Evolutionary conservation across 1,140 invertebrate species (phyloP).

Genomic region (Macrocentrus cingulum): DNA sequence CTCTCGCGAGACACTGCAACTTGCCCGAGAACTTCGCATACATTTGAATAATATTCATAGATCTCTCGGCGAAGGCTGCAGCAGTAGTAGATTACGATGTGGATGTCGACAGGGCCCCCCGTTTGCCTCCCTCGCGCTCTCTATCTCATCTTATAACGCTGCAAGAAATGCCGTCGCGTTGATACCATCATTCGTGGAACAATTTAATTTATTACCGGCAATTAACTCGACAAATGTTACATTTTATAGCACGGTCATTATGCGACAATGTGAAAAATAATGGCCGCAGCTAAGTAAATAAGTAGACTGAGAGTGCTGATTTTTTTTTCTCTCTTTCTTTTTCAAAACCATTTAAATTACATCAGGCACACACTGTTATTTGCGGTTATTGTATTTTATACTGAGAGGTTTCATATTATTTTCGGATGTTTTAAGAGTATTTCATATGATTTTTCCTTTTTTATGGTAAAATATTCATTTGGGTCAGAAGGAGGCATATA

Average conservation of each 20-base stretch:
- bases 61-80: constrained; percentile 1
- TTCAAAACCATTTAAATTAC: too few relatives aligned
- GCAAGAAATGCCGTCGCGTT: background rate
- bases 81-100: constrained; percentile 14
- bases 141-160: constrained; percentile 3
- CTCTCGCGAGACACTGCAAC: constrained; percentile 10
- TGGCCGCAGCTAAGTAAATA: background rate
- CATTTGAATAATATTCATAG: constrained; percentile 24
- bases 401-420: too few relatives aligned
- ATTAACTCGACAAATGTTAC: constrained; percentile 7
- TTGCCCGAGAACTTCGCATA: constrained; percentile 1
- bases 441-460: too few relatives aligned
- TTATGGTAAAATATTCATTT: too few relatives aligned
- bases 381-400: too few relatives aligned
- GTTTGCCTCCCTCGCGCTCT: too few relatives aligned
- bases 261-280: too few relatives aligned
- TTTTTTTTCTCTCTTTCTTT: too few relatives aligned
- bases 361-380: too few relatives aligned
- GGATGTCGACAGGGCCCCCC: constrained; percentile 15
- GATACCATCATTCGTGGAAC: background rate
- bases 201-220: background rate
- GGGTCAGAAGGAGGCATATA: too few relatives aligned
- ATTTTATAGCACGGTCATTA: background rate
- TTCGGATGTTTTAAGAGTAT: too few relatives aligned
- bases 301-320: too few relatives aligned